A percentile compares a stretch with the other conserved stretches of the same genome.
These are phyloP conservation scores for Micrastur ruficollis DNA, from an alignment of 2,797 vertebrate genomes.

Conservation along the genomic window DNA sequence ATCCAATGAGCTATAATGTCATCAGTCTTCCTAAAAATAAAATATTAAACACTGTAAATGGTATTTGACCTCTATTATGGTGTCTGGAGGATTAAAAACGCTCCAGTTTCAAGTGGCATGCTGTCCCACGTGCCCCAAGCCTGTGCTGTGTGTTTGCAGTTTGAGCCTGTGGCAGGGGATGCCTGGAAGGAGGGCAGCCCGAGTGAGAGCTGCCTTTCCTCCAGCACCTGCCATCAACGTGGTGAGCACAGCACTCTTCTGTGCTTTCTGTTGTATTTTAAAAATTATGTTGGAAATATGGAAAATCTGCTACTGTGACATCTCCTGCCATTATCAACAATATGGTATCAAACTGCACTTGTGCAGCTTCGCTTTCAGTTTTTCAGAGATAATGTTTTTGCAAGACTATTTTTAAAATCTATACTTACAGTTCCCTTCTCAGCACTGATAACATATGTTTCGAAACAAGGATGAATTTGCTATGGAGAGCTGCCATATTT, in stretches of 20 bases:
- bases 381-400: conserved; percentile 19
- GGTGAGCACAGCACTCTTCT: not conserved
- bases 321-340: not conserved
- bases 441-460: not conserved
- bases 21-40: conserved; percentile 53
- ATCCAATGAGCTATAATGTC: conserved; percentile 41
- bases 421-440: not conserved
- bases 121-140: not conserved
- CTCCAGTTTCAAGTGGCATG: not conserved
- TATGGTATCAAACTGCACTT: not conserved
- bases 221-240: not conserved
- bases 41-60: conserved; percentile 55
- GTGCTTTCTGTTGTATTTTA: not conserved
- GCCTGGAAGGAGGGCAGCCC: not conserved
- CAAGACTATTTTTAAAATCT: conserved; percentile 19
- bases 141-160: not conserved
- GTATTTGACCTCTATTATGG: conserved; percentile 37
- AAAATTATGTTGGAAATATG: not conserved
- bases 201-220: rapidly evolving
- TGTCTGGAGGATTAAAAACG: conserved; percentile 20
- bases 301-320: not conserved
- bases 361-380: not conserved
- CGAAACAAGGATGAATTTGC: conserved; percentile 43
- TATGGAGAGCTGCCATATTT: not conserved
- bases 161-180: not conserved